Conservation (phyloP, 2,888 invertebrate genomes). For the Disparrhopalites patrizii region DNA sequence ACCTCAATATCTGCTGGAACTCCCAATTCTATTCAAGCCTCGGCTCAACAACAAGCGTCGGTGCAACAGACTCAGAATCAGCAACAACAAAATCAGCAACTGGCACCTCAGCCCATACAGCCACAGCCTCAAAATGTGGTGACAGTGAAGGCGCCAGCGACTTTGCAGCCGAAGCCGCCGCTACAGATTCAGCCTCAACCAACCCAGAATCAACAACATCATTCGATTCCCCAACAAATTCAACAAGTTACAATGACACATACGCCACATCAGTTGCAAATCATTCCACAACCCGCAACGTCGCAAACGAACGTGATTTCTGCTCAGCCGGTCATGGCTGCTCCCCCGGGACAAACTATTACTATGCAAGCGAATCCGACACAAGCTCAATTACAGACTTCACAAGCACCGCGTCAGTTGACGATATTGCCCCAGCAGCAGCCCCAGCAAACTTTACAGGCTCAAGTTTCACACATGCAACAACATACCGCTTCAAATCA, state of each 20-base stretch:
- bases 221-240: slow-evolving; percentile 50
- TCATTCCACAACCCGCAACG: slow-evolving; percentile 42
- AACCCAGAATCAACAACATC: slow-evolving; percentile 29
- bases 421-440: slow-evolving; percentile 28
- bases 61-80: slow-evolving; percentile 37
- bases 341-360: slow-evolving; percentile 33
- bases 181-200: slow-evolving; percentile 46
- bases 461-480: slow-evolving; percentile 22
- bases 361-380: slow-evolving; percentile 33
- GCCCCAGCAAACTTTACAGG: slow-evolving; percentile 23
- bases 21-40: slow-evolving; percentile 33
- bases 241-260: slow-evolving; percentile 49
- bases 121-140: slow-evolving; percentile 30
- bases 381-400: slow-evolving; percentile 1
- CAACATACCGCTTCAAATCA: slow-evolving; percentile 8
- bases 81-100: slow-evolving; percentile 36
- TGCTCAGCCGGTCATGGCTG: slow-evolving; percentile 38
- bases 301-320: slow-evolving; percentile 37
- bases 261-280: slow-evolving; percentile 42
- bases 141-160: slow-evolving; percentile 38
- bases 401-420: slow-evolving; percentile 8
- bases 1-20: slow-evolving; percentile 54
- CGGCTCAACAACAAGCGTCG: slow-evolving; percentile 46
- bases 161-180: slow-evolving; percentile 45
- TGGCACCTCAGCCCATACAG: slow-evolving; percentile 32